Base-by-base conservation (phyloP, 2,797 vertebrate species). In the Pangasius djambal region DNA sequence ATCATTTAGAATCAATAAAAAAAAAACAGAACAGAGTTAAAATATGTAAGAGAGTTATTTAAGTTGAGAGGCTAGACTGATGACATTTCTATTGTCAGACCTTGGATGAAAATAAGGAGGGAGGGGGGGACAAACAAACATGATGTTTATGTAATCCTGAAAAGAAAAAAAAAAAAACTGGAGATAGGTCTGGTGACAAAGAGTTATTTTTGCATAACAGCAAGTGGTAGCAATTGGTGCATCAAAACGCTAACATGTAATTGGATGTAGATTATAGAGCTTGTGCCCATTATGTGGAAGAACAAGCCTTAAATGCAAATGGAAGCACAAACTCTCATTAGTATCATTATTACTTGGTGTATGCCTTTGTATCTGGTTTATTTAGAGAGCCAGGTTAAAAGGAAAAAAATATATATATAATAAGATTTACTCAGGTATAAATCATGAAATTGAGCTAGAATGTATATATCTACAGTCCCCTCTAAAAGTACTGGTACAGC, bases 261-360 rank as follows among this genome's bases (percentile, higher is more conserved):
- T 44, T 50, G 4, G 9, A 84, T 28, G 61, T 20, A 6, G 63
- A 69, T 69, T 67, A 50, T 20, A 69, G 16, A 67, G 83, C 44
- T 50, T n/a, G 25, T 10, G 1, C 15, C 34, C 25, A 18, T 83
- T 3, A 18, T 65, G 37, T 48, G 37, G 13, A 20, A 67, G 50
- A 69, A 0, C 20, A 63, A 83, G 37, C 34, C n/a, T 81, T 81
- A 57, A 82, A 59, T 82, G 79, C 9, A 37, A 82, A 82, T 61
- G 3, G 34, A n/a, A 61, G 20, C 34, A 22, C 79, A 59, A 8
- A 22, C 31, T 57, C n/a, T 34, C 31, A 22, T 81, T 55, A 57
- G 10, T 37, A 37, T 37, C 18, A 57, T 22, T 31, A 10, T 15
- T 55, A 34, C 31, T 79, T 55, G 3, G 28, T 59, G 7, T 59